These are phyloP conservation scores for Lampropteryx suffumata DNA, from an alignment of 2,888 invertebrate genomes.

Conservation along the genomic window DNA sequence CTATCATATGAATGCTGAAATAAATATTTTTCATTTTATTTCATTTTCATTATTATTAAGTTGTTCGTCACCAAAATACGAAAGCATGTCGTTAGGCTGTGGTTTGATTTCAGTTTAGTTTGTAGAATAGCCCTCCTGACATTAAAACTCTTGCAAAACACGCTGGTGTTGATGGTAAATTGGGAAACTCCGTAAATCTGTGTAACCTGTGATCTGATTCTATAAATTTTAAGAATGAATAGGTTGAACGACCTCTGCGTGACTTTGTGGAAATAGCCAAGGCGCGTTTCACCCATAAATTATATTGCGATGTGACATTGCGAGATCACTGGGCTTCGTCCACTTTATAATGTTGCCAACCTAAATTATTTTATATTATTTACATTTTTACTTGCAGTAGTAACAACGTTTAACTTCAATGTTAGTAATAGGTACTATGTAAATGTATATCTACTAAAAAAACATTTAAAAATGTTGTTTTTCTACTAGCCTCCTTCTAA, in stretches of 20 bases:
- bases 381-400: neutral
- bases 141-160: no score
- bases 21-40: no score
- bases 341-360: conserved; percentile 11
- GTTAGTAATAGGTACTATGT: no score
- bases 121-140: neutral
- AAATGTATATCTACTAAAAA: no score
- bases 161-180: neutral
- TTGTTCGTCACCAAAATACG: no score
- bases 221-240: conserved; percentile 47
- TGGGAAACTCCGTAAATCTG: conserved; percentile 1
- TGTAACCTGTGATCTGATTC: neutral
- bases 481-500: no score
- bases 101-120: no score
- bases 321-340: conserved; percentile 31
- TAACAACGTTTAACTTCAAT: no score
- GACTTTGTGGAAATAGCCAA: conserved; percentile 44
- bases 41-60: no score
- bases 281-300: conserved; percentile 39
- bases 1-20: no score
- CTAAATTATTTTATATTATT: neutral
- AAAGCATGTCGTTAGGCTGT: no score
- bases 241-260: conserved; percentile 49
- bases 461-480: no score
- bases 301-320: conserved; percentile 42